Evolutionary conservation across 2,888 invertebrate genomes (phyloP).

Genomic region (Xanthia togata): DNA sequence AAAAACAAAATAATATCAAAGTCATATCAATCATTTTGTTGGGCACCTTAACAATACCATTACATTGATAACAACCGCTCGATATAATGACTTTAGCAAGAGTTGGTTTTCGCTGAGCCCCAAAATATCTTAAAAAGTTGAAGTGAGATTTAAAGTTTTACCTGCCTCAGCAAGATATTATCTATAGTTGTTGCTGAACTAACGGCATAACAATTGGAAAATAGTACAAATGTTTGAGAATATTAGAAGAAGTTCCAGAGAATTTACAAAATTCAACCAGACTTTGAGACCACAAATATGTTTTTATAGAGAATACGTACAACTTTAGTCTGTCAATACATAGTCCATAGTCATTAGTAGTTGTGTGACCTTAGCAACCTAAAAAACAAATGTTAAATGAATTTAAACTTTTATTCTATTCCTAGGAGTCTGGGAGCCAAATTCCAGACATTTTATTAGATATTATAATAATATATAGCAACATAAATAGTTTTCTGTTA

Average conservation of each 20-base stretch:
- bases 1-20: background rate
- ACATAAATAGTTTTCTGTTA: background rate
- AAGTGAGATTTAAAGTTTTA: background rate
- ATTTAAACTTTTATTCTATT: background rate
- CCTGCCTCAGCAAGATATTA: background rate
- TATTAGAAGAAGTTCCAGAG: background rate
- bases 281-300: slow-evolving; percentile 2
- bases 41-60: background rate
- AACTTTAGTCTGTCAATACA: background rate
- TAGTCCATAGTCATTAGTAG: background rate
- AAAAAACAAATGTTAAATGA: background rate
- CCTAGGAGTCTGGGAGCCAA: background rate
- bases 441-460: background rate
- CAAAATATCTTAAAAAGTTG: slow-evolving; percentile 16
- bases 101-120: slow-evolving; percentile 1
- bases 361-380: background rate
- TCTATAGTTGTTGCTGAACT: slow-evolving; percentile 8
- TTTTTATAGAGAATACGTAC: background rate
- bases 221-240: background rate
- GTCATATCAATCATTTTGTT: slow-evolving; percentile 12
- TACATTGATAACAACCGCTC: background rate
- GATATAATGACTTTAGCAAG: background rate
- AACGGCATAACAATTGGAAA: background rate
- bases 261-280: slow-evolving; percentile 4
- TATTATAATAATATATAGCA: background rate